Base-by-base conservation (phyloP, 2,797 vertebrate species). In the Clamator glandarius region DNA sequence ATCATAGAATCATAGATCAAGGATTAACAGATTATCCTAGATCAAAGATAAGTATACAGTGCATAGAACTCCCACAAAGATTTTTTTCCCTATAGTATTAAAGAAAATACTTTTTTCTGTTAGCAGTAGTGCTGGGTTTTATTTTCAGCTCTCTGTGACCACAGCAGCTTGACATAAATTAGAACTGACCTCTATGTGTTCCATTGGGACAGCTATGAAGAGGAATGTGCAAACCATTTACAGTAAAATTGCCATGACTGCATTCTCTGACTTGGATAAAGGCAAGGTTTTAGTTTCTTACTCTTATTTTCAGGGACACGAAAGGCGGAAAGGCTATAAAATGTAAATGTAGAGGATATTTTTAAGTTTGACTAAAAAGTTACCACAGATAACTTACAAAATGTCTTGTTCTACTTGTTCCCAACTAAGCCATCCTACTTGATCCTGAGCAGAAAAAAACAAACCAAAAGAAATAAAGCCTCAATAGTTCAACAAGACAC, bases 141-240 rank as follows among this genome's bases (percentile, higher is more conserved):
- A 36, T 82, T 92, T 93, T 82, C 70, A 73, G 9, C 17, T 67
- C 11, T 92, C 44, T 91, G 48, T 70, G 79, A 70, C 81, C 57
- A 55, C 50, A 87, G 31, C 23, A 91, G 28, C 61, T 96, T 94
- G 89, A 93, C 79, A 69, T 63, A 92, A 91, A 93, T 93, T 92
- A 85, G 57, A 90, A 84, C 44, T 84, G 78, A 95, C 52, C 50
- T 89, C 25, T 33, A 59, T 17, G 23, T 74, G 61, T 70, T 91
- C 68, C 84, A 74, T 55, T 73, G 78, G 81, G 78, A 92, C 44
- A 73, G 18, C 73, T 90, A 64, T 57, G 42, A 70, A 87, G 25
- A 75, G 8, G 41, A 94, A 89, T 77, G 61, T 70, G 57, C 29
- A 85, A 79, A 67, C 33, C 6, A 55, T 64, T 92, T 73, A 66